A percentile compares a stretch with the other conserved stretches of the same genome.
These are phyloP conservation scores for Sarcophaga bullata DNA, from an alignment of 1,140 invertebrate genomes.

Conservation along the genomic window DNA sequence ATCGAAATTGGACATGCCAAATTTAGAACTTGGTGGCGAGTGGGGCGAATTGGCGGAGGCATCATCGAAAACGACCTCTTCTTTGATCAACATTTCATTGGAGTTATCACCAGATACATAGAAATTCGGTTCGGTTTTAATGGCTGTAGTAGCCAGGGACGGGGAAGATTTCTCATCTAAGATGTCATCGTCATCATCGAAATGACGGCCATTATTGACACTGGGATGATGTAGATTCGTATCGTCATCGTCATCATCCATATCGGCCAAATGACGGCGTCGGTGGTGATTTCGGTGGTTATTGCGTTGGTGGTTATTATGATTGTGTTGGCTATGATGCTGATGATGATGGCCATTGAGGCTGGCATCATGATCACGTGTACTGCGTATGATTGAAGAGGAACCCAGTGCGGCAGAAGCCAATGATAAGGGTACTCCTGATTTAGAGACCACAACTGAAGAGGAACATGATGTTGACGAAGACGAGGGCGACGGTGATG, in stretches of 20 bases:
- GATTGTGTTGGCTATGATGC: slow-evolving; percentile 42
- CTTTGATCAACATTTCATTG: slow-evolving; percentile 64
- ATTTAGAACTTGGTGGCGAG: slow-evolving; percentile 63
- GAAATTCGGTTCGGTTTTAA: slow-evolving; percentile 63
- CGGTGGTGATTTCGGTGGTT: slow-evolving; percentile 65
- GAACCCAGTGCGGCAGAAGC: slow-evolving; percentile 58
- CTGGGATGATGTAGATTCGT: slow-evolving; percentile 46
- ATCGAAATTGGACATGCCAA: slow-evolving; percentile 63
- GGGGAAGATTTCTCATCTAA: slow-evolving; percentile 64
- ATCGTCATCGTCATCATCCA: slow-evolving; percentile 62
- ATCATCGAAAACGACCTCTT: slow-evolving; percentile 62
- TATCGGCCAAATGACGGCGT: slow-evolving; percentile 61
- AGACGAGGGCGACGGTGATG: slow-evolving; percentile 60
- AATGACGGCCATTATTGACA: slow-evolving; percentile 52
- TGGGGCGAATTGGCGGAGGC: slow-evolving; percentile 54
- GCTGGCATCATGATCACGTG: slow-evolving; percentile 58
- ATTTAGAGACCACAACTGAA: slow-evolving; percentile 60
- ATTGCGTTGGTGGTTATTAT: slow-evolving; percentile 52
- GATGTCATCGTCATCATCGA: slow-evolving; percentile 62
- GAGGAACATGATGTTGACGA: slow-evolving; percentile 63
- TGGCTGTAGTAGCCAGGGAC: slow-evolving; percentile 63
- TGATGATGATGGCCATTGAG: slow-evolving; percentile 43
- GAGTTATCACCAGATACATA: slow-evolving; percentile 63
- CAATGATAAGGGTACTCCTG: slow-evolving; percentile 57
- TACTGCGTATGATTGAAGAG: slow-evolving; percentile 62